phyloP scores from a whole-genome alignment of 2,888 invertebrate genomes.

The Rosalia funebris region DNA sequence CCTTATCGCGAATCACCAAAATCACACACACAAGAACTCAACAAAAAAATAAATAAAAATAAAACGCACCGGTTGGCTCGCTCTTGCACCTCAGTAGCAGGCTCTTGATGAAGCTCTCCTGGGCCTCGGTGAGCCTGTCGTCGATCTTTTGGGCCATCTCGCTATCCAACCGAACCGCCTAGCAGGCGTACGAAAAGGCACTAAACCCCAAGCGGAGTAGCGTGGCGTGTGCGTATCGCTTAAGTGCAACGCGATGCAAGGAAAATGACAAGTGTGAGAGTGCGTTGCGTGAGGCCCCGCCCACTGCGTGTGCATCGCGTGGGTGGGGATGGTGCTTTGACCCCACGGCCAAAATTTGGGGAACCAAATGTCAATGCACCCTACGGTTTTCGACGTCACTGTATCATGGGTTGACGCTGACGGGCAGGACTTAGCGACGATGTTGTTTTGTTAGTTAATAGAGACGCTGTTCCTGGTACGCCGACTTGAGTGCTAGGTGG shows the following conservation, averaged over 20 bases:
- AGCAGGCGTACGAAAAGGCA: constrained; percentile 43
- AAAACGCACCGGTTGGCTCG: constrained; percentile 46
- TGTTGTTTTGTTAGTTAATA: not conserved
- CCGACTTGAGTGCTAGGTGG: too few species aligned
- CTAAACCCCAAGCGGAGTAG: constrained; percentile 34
- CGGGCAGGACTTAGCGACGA: too few species aligned
- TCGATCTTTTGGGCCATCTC: constrained; percentile 43
- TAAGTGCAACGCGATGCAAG: constrained; percentile 49
- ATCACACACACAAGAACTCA: too few species aligned
- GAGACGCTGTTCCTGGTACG: too few species aligned
- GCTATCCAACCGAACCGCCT: constrained; percentile 15
- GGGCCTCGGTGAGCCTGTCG: constrained; percentile 50
- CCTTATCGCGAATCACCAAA: not conserved
- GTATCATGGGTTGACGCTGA: not conserved
- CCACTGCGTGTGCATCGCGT: constrained; percentile 60
- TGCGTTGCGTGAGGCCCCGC: constrained; percentile 57
- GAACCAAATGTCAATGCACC: constrained; percentile 35
- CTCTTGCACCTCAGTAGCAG: constrained; percentile 55
- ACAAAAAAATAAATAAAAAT: too few species aligned
- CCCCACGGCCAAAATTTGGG: constrained; percentile 45
- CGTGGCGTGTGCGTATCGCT: constrained; percentile 6
- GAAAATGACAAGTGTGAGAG: constrained; percentile 54
- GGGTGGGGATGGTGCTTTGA: constrained; percentile 60
- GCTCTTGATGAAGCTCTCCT: constrained; percentile 57
- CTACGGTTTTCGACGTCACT: constrained; percentile 12